Conservation (phyloP, 2,113 vertebrate genomes). For the pig (Sus scrofa) region T2T-Sscrofa CM000824.6:148130001-148130500, state of each 20-base stretch:
- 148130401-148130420: conserved; percentile 10
- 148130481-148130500: conserved; percentile 31
- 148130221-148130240: neutral
- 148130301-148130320: conserved; percentile 20
- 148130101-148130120: neutral
- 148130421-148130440: conserved; percentile 11
- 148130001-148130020: neutral
- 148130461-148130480: neutral
- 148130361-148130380: conserved; percentile 7
- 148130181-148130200: neutral
- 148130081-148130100: neutral
- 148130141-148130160: conserved; percentile 35
- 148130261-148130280: neutral
- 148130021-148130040: neutral
- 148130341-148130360: neutral
- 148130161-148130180: neutral
- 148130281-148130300: neutral
- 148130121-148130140: neutral
- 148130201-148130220: neutral
- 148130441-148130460: conserved; percentile 22
- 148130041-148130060: conserved; percentile 49
- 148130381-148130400: neutral
- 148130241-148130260: neutral
- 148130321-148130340: neutral
- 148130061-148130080: conserved; percentile 41